Evolutionary conservation across 2,888 invertebrate species (phyloP).

Genomic region (Meloe dianella): DNA sequence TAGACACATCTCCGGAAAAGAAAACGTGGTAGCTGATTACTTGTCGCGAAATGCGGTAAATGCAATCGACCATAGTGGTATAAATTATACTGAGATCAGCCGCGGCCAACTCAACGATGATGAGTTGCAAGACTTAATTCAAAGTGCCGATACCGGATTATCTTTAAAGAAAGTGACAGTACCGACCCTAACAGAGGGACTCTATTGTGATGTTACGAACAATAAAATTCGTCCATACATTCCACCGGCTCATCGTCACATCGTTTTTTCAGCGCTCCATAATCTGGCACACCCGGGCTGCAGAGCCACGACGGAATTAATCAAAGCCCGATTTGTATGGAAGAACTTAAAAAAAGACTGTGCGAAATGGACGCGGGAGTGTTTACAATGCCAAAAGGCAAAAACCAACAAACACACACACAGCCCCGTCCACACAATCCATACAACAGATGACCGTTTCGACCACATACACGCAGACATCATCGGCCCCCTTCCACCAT

Average conservation of each 20-base stretch:
- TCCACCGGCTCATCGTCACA: neutral
- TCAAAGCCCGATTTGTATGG: constrained; percentile 8
- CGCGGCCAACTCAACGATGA: neutral
- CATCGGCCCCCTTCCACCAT: constrained; percentile 36
- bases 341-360: neutral
- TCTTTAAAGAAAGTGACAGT: neutral
- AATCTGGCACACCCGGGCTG: neutral
- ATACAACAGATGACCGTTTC: constrained; percentile 33
- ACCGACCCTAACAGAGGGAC: no score
- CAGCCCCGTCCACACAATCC: constrained; percentile 23
- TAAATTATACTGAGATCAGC: neutral
- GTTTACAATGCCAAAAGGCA: constrained; percentile 5
- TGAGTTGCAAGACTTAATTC: neutral
- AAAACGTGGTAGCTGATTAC: constrained; percentile 1
- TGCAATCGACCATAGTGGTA: neutral
- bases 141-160: neutral
- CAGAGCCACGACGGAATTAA: neutral
- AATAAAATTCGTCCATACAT: neutral
- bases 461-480: constrained; percentile 37
- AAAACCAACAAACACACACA: neutral
- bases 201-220: no score
- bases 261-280: neutral
- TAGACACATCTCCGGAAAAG: neutral
- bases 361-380: neutral
- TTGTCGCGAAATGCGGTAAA: constrained; percentile 4